Base-by-base conservation (phyloP, 2,113 vertebrate genomes). In the Willisornis vidua region DNA sequence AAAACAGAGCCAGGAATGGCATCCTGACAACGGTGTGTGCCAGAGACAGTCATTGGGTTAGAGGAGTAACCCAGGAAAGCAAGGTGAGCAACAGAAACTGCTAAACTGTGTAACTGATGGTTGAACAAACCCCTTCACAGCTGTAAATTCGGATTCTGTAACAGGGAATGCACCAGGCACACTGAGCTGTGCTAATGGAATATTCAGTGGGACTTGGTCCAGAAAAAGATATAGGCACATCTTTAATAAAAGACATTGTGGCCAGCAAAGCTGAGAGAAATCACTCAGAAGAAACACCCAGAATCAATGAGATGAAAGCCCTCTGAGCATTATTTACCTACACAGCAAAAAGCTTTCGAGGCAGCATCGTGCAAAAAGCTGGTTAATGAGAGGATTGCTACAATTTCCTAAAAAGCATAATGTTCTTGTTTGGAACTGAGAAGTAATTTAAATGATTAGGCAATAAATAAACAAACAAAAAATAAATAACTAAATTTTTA, bases 281-380 rank as follows among this genome's bases (percentile, higher is more conserved):
- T 67, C 35, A 31, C 43, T 57, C 52, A 62, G 24, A 75, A 70
- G 19, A 58, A 80, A 84, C 33, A 90, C 15, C 18, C 62, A 82
- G 62, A 77, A 80, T 33, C 71, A 71, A 26, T 12, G 39, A n/a
- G 31, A 88, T 14, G 70, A 22, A 68, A 87, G 24, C 74, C 28
- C 33, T 37, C 4, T 14, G 23, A 63, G 23, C n/a, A 28, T 81
- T 92, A 79, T 67, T 86, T 92, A 89, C 26, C 35, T 39, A 63
- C 71, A 80, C 28, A 90, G 58, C 31, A 90, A 87, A 82, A 72
- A 29, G 22, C 31, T 90, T 94, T 93, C 78, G 57, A 95, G 51
- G n/a, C n/a, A 85, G 14, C 29, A n/a, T 48, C 2, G 0, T 54
- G 79, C 55, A 85, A 91, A 94, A 96, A 81, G 4, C 11, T 82